Evolutionary conservation across 1,140 invertebrate species (phyloP).

Genomic region (Amyelois transitella): DNA sequence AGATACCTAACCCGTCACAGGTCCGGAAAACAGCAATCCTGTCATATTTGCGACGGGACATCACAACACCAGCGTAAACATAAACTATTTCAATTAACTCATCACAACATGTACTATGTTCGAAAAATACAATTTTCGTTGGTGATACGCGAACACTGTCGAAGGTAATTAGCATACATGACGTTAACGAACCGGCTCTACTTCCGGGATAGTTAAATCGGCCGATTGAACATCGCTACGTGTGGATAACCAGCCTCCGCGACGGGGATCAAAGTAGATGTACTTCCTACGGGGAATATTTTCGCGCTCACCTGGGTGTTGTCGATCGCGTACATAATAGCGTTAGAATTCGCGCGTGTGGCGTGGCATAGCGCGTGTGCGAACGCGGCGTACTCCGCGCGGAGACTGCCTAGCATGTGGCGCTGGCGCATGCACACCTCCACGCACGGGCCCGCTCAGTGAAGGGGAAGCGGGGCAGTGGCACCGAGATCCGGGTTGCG

Average conservation of each 20-base stretch:
- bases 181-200: conserved; percentile 64
- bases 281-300: conserved; percentile 16
- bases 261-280: conserved; percentile 5
- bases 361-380: conserved; percentile 46
- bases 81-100: conserved; percentile 15
- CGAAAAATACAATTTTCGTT: conserved; percentile 1
- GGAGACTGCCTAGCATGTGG: conserved; percentile 28
- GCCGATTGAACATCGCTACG: conserved; percentile 55
- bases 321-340: conserved; percentile 68
- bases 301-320: conserved; percentile 65
- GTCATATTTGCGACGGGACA: not conserved
- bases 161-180: conserved; percentile 63
- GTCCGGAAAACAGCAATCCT: not conserved
- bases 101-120: not conserved
- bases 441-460: conserved; percentile 53
- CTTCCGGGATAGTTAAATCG: conserved; percentile 66
- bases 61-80: not conserved
- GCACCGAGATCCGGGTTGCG: conserved; percentile 67
- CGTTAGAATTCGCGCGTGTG: conserved; percentile 36
- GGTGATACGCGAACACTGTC: conserved; percentile 33
- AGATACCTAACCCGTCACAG: not conserved
- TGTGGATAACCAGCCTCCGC: conserved; percentile 21
- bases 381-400: conserved; percentile 32
- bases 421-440: conserved; percentile 48
- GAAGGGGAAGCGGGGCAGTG: conserved; percentile 70